Conservation (phyloP, 2,113 vertebrate species). For the Cochlearius cochlearius region DNA sequence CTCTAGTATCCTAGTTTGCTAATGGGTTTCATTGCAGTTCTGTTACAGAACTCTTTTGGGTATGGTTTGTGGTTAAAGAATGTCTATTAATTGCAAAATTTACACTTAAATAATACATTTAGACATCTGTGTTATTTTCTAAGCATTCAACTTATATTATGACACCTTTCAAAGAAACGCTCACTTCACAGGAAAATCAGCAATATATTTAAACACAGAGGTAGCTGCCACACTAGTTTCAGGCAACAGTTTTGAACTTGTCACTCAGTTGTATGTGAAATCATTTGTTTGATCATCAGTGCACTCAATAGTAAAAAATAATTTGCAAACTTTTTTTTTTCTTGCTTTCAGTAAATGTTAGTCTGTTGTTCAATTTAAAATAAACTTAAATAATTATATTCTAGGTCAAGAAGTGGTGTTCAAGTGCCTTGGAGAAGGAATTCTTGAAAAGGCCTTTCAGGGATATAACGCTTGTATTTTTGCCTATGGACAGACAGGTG, state of each 20-base stretch:
- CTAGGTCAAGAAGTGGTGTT: slow-evolving; percentile 98
- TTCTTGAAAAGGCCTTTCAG: slow-evolving; percentile 99
- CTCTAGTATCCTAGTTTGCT: neutral
- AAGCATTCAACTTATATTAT: neutral
- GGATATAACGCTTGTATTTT: slow-evolving; percentile 99
- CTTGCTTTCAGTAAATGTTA: neutral
- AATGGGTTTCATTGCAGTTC: neutral
- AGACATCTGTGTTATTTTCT: neutral
- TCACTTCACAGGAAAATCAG: neutral
- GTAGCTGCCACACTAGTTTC: neutral
- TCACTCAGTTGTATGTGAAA: neutral
- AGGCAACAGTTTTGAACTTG: neutral
- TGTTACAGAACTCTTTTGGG: neutral
- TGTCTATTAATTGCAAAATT: neutral
- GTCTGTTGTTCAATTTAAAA: neutral
- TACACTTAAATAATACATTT: neutral
- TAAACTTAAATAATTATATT: slow-evolving; percentile 36
- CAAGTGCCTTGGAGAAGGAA: slow-evolving; percentile 98
- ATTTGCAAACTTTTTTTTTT: neutral
- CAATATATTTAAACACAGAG: neutral
- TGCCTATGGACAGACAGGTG: slow-evolving; percentile 99
- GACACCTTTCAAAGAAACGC: neutral
- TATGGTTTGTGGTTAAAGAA: neutral
- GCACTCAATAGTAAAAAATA: neutral
- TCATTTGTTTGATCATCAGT: neutral